These are phyloP conservation scores for Podarcis lilfordi DNA, from an alignment of 2,797 vertebrate genomes.

Conservation along the genomic window DNA sequence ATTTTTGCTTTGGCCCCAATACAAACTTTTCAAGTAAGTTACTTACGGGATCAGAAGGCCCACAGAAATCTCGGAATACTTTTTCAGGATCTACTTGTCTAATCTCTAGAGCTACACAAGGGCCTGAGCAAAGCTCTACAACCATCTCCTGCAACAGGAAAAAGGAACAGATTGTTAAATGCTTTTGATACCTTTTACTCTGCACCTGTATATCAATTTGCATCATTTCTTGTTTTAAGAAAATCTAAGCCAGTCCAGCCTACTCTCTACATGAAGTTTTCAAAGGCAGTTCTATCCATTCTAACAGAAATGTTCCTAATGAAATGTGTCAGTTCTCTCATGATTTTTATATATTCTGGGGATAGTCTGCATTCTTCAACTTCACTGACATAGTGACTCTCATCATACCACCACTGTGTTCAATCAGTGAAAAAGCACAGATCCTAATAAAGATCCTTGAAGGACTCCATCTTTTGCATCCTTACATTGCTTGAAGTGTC, in stretches of 20 bases:
- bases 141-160: constrained; percentile 85
- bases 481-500: too few relatives aligned
- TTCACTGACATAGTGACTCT: neutral
- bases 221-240: neutral
- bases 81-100: constrained; percentile 77
- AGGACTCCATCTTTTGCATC: too few relatives aligned
- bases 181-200: neutral
- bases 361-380: neutral
- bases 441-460: neutral
- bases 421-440: neutral
- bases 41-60: constrained; percentile 96
- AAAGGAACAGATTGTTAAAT: constrained; percentile 24
- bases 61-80: constrained; percentile 92
- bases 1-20: neutral
- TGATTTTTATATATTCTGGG: neutral
- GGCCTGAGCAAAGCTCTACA: constrained; percentile 89
- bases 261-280: neutral
- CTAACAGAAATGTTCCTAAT: neutral
- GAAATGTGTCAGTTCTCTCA: neutral
- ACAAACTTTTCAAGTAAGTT: constrained; percentile 37
- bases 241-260: neutral
- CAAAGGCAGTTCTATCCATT: neutral
- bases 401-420: neutral
- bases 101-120: constrained; percentile 92
- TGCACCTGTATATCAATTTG: neutral